Percentiles rank a stretch among this genome's conserved stretches.
Conservation (phyloP, 2,113 vertebrate genomes). For the Sprattus sprattus region DNA sequence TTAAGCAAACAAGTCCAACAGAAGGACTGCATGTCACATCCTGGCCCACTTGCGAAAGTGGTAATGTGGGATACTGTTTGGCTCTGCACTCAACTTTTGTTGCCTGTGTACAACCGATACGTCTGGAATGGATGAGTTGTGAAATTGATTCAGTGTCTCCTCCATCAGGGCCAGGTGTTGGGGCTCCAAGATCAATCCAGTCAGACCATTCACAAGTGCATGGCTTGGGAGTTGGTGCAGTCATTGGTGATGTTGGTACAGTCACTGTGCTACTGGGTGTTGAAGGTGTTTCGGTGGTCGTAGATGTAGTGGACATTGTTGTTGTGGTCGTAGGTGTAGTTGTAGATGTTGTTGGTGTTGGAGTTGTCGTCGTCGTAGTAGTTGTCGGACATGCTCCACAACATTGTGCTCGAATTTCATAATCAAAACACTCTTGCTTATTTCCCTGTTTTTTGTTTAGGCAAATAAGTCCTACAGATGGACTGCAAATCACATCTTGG, state of each 20-base stretch:
- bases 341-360: neutral
- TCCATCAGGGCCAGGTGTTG: too few species aligned
- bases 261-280: neutral
- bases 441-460: slow-evolving; percentile 39
- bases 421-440: neutral
- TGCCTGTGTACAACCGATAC: neutral
- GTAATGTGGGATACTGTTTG: too few species aligned
- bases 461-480: slow-evolving; percentile 51
- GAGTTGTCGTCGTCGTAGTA: neutral
- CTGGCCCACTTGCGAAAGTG: slow-evolving; percentile 9
- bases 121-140: neutral
- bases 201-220: neutral
- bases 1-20: slow-evolving; percentile 56
- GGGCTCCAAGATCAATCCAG: neutral
- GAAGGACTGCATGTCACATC: slow-evolving; percentile 28
- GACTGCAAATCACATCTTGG: slow-evolving; percentile 42
- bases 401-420: neutral
- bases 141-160: too few species aligned
- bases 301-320: slow-evolving; percentile 19
- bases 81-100: neutral
- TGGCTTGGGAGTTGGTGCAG: too few species aligned
- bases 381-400: neutral
- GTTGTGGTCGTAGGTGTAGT: neutral
- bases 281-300: neutral
- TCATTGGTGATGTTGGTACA: neutral